These are phyloP conservation scores for Rallus limicola DNA, from an alignment of 2,113 vertebrate species.

Conservation along the genomic window DNA sequence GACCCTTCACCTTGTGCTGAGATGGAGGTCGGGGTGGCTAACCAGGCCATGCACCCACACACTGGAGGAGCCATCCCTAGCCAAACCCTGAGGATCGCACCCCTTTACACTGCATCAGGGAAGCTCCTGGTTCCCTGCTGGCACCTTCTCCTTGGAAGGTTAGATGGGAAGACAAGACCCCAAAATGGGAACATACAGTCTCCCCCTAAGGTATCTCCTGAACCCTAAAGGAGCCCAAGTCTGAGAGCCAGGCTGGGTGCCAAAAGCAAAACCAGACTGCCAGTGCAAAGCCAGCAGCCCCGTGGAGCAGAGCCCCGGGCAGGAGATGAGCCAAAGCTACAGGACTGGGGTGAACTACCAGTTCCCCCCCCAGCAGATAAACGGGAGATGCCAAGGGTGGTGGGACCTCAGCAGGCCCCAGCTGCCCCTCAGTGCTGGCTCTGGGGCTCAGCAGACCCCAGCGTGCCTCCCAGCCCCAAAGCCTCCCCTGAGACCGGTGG, in stretches of 20 bases:
- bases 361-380: neutral
- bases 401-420: neutral
- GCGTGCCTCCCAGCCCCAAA: rapidly evolving
- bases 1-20: too few relatives aligned
- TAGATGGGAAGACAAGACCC: neutral
- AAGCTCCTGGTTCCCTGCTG: rapidly evolving
- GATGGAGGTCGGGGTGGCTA: neutral
- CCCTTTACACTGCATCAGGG: rapidly evolving
- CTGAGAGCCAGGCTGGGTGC: rapidly evolving
- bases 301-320: neutral
- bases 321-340: neutral
- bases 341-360: rapidly evolving
- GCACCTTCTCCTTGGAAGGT: neutral
- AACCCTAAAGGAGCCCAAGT: rapidly evolving
- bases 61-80: neutral
- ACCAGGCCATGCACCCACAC: rapidly evolving
- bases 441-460: neutral
- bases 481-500: neutral
- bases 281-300: rapidly evolving
- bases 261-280: neutral
- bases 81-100: rapidly evolving
- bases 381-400: rapidly evolving
- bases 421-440: rapidly evolving
- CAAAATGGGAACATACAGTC: neutral
- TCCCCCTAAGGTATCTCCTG: neutral